Evolutionary conservation across 2,888 invertebrate genomes (phyloP).

Genomic region (Arctia plantaginis): DNA sequence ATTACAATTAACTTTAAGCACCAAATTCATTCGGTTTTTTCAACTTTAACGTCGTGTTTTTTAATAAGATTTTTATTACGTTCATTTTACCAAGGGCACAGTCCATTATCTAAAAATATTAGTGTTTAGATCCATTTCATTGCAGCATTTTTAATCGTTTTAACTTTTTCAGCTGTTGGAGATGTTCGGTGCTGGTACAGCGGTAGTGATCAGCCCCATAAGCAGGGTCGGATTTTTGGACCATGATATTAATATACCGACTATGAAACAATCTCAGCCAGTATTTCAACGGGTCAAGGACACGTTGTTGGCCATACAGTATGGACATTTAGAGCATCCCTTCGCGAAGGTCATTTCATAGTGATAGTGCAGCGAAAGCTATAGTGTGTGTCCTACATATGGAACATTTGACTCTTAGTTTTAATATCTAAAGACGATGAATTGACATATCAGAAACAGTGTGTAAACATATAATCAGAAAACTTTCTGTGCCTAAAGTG

Average conservation of each 20-base stretch:
- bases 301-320: conserved; percentile 95
- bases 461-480: conserved; percentile 53
- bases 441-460: conserved; percentile 43
- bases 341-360: conserved; percentile 88
- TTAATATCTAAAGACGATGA: conserved; percentile 39
- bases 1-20: not conserved
- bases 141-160: not conserved
- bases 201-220: conserved; percentile 97
- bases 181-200: conserved; percentile 99
- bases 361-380: conserved; percentile 45
- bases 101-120: not conserved
- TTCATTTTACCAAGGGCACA: not conserved
- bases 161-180: conserved; percentile 91
- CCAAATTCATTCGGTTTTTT: not conserved
- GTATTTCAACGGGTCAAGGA: conserved; percentile 91
- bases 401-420: conserved; percentile 38
- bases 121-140: not conserved
- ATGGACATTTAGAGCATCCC: conserved; percentile 93
- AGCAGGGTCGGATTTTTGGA: conserved; percentile 93
- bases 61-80: not conserved
- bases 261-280: conserved; percentile 90
- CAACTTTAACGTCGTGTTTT: not conserved
- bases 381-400: conserved; percentile 22
- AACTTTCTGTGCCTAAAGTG: conserved; percentile 60
- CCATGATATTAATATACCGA: conserved; percentile 89